These are phyloP conservation scores for Onychomys arenicola DNA, from an alignment of 2,797 vertebrate genomes.

Conservation along the genomic window DNA sequence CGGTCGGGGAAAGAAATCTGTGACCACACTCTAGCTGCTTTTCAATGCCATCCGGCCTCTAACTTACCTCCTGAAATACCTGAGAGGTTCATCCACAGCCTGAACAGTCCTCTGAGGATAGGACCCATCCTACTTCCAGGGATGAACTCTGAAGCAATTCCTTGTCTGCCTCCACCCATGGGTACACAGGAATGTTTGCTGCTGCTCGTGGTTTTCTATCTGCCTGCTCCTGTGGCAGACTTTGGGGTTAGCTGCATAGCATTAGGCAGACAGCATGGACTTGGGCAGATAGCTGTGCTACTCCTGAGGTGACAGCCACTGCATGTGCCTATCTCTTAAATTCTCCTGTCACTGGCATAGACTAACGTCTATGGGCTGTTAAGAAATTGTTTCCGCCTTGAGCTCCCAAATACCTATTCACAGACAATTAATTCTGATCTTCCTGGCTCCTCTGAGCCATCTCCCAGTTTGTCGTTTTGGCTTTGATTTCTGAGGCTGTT, in stretches of 20 bases:
- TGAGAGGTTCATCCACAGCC: not conserved
- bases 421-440: not conserved
- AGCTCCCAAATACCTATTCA: too few species aligned
- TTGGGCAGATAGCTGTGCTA: not conserved
- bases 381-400: not conserved
- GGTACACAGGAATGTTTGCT: too few species aligned
- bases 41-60: not conserved
- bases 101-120: not conserved
- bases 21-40: accelerated
- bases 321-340: not conserved
- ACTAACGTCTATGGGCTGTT: too few species aligned
- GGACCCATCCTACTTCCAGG: not conserved
- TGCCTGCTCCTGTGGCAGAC: too few species aligned
- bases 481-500: not conserved
- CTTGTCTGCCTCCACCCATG: not conserved
- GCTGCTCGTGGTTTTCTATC: not conserved
- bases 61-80: not conserved
- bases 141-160: not conserved
- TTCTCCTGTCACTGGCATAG: not conserved
- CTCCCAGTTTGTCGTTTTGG: not conserved
- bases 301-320: not conserved
- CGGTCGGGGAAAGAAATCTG: not conserved
- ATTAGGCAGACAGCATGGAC: not conserved
- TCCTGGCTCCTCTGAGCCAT: not conserved
- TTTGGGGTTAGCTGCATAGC: accelerated